Evolutionary conservation across 2,888 invertebrate species (phyloP), one percentile per base, ranked within the genome.

Genomic region (Cheilosia variabilis): DNA sequence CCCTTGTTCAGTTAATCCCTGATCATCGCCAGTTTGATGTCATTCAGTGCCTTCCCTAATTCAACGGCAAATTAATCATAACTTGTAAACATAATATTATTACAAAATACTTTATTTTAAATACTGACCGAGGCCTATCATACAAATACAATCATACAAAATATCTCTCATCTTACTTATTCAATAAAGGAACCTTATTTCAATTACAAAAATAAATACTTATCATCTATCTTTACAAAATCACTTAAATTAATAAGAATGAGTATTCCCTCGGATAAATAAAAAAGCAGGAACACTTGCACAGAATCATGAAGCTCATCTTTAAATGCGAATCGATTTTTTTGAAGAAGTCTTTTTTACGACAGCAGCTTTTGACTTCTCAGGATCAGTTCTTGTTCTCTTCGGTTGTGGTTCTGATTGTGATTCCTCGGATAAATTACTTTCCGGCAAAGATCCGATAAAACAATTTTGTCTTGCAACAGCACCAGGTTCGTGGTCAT

Each of bases 391-490:
- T 37, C 55, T 24, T 72, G 63, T 15, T 55, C 22, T 34, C 63
- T 73, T 19, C 60, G 31, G 10, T 41, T 22, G 9, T 45, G n/a
- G 52, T n/a, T 34, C 24, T 41, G 15, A 15, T n/a, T 53, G 27
- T 27, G 15, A 4, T 17, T 37, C 37, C 10, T 37, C 37, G 17
- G 19, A 3, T 3, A 15, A 17, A 22, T 58, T 22, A 43, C 9
- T 52, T 15, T 57, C 72, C 58, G 78, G 91, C 34, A 89, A 66
- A 9, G 75, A 83, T 13, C 91, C 92, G 0, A 92, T 57, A 60
- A 92, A 92, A 50, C 91, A 91, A 68, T 92, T 91, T 81, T 91
- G 92, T 6, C 92, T 89, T 65, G 87, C 87, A 4, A 92, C 90
- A 1, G 92, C 90, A 34, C 89, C 83, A 50, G 62, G 72, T 10